Evolutionary conservation across 2,888 invertebrate genomes (phyloP).

Genomic region (Antheraea yamamai): DNA sequence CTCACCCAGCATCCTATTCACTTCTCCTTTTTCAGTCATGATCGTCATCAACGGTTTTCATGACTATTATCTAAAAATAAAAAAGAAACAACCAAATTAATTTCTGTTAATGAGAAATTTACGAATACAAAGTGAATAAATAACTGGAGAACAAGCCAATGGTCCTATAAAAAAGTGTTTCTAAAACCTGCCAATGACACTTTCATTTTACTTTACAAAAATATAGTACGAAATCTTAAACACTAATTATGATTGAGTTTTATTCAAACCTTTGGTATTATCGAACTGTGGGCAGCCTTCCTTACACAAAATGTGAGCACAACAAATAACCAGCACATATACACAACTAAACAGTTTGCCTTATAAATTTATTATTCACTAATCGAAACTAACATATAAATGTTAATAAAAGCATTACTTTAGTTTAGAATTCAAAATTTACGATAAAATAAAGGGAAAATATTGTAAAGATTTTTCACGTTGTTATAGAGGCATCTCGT

Average conservation of each 20-base stretch:
- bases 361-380: constrained; percentile 43
- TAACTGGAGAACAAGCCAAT: background rate
- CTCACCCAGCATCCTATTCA: constrained; percentile 78
- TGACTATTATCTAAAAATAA: constrained; percentile 55
- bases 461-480: constrained; percentile 71
- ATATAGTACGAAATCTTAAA: background rate
- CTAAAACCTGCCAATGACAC: background rate
- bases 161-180: background rate
- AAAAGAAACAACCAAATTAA: constrained; percentile 3
- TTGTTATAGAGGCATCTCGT: constrained; percentile 64
- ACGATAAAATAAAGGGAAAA: constrained; percentile 51
- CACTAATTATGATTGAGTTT: constrained; percentile 14
- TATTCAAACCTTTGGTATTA: constrained; percentile 37
- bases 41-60: constrained; percentile 71
- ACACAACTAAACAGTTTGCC: constrained; percentile 53
- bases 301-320: constrained; percentile 49
- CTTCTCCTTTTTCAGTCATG: constrained; percentile 76
- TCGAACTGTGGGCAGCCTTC: constrained; percentile 47
- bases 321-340: constrained; percentile 64
- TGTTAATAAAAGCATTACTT: constrained; percentile 38
- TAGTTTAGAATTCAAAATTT: constrained; percentile 54
- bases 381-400: constrained; percentile 28
- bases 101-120: background rate
- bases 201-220: background rate
- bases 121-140: background rate